Evolutionary conservation across 1,140 invertebrate genomes (phyloP), one percentile per base, ranked within the genome.

Genomic region (Cotesia chilonis): DNA sequence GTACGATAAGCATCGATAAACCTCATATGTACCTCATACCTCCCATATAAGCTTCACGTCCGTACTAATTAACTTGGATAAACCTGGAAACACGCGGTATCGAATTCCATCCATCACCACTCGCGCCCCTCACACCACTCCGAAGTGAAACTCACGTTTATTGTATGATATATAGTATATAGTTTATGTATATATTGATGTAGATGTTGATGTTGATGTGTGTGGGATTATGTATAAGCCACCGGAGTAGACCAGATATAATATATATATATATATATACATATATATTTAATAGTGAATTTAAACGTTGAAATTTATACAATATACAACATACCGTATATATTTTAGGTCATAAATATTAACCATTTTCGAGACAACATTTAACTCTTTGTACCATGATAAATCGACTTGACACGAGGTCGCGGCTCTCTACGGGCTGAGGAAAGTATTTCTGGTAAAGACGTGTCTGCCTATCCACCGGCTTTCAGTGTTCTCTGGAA

Each of bases 1-100:
- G 10, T 72, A 71, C 74, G 74, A 75, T 75, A 75, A 73, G 71
- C 68, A 72, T 73, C 74, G 74, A 75, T 75, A 73, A 65, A 41
- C 69, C 52, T 51, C 54, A 51, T 47, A 57, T 52, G 47, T 63
- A 41, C 69, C 52, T 51, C 54, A 51, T 47, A 57, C 63, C 57
- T 63, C 47, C 67, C 52, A 63, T 69, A 14, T 41, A 54, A 70
- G 38, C 54, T 38, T 12, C 47, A 52, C 63, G 55, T 74, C 64
- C 61, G 47, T 59, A 55, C 60, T 70, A 60, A 57, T 61, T 64
- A 59, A 41, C 60, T 47, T 54, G 36, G 47, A 60, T 74, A 57
- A 17, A 65, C 52, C 63, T 59, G 68, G 37, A 57, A 57, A 54
- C 54, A 69, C 35, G 63, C 12, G 68, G 28, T 35, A 70, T 70